These are phyloP conservation scores for Eudorcas thomsonii DNA, from an alignment of 2,113 vertebrate genomes.

Conservation along the genomic window DNA sequence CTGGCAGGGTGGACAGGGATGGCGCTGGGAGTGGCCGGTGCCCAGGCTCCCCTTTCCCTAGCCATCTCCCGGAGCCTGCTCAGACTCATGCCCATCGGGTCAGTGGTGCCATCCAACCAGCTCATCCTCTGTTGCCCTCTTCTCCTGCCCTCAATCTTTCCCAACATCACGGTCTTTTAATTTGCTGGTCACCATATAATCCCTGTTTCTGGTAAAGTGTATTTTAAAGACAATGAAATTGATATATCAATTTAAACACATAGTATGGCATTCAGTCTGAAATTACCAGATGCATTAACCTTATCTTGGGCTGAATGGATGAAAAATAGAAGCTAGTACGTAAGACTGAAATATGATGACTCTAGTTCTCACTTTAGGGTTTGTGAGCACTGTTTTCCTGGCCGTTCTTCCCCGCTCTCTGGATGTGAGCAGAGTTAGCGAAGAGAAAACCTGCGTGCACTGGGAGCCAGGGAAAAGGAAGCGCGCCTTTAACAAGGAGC, in stretches of 20 bases:
- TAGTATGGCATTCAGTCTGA: neutral
- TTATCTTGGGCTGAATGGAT: neutral
- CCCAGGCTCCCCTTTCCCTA: neutral
- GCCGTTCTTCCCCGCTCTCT: rapidly evolving
- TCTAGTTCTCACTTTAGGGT: neutral
- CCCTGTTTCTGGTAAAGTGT: neutral
- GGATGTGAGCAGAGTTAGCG: neutral
- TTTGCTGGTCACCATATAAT: neutral
- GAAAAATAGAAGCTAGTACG: neutral
- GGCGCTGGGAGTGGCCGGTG: rapidly evolving
- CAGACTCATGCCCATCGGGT: rapidly evolving
- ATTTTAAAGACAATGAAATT: neutral
- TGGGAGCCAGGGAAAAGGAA: neutral
- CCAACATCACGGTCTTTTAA: neutral
- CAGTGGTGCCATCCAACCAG: neutral
- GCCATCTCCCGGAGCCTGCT: neutral
- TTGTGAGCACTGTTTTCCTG: neutral
- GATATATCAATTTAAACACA: neutral
- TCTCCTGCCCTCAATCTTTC: neutral
- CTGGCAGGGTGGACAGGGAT: neutral
- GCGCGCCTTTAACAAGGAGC: neutral
- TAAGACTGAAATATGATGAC: neutral
- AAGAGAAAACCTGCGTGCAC: neutral
- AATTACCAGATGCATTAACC: rapidly evolving
- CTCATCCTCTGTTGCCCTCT: neutral